A percentile compares a stretch with the other conserved stretches of the same genome.
These are phyloP conservation scores for Cyprinodon variegatus DNA, from an alignment of 2,113 vertebrate genomes.

Conservation along the genomic window DNA sequence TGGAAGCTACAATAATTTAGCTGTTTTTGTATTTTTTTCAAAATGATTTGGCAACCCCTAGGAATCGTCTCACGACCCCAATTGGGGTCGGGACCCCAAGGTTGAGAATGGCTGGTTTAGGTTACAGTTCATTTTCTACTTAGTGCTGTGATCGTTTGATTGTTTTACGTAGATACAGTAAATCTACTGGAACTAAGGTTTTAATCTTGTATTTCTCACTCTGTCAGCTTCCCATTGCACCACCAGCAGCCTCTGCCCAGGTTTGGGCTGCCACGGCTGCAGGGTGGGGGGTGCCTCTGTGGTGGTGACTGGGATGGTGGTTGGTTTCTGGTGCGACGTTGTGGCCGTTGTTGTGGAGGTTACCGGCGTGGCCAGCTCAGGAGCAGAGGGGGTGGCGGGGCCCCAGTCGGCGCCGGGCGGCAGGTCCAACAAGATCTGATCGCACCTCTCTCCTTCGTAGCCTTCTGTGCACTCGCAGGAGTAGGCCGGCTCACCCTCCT, in stretches of 20 bases:
- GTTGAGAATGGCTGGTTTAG: not conserved
- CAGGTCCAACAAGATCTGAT: slow-evolving; percentile 69
- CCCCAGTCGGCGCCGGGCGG: slow-evolving; percentile 74
- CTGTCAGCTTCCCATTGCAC: slow-evolving; percentile 92
- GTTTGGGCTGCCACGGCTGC: slow-evolving; percentile 90
- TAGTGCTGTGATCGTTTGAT: not conserved
- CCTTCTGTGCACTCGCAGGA: slow-evolving; percentile 87
- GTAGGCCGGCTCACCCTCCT: slow-evolving; percentile 77
- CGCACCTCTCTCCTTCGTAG: slow-evolving; percentile 86
- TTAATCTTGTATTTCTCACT: slow-evolving; percentile 76
- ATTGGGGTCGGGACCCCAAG: too few relatives aligned
- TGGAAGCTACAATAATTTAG: too few relatives aligned
- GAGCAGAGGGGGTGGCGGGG: slow-evolving; percentile 60
- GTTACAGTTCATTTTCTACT: not conserved
- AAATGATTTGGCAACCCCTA: too few relatives aligned
- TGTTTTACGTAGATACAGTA: not conserved
- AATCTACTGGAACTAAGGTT: slow-evolving; percentile 4
- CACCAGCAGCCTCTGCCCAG: slow-evolving; percentile 88
- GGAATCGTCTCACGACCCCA: too few relatives aligned
- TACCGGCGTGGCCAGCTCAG: slow-evolving; percentile 75
- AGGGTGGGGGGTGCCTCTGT: slow-evolving; percentile 76
- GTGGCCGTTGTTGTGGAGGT: slow-evolving; percentile 76
- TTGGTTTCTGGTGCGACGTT: slow-evolving; percentile 81
- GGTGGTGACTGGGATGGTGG: slow-evolving; percentile 70
- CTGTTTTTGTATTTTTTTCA: too few relatives aligned